These are phyloP conservation scores for Agrochola litura DNA, from an alignment of 2,888 invertebrate genomes.

Conservation along the genomic window DNA sequence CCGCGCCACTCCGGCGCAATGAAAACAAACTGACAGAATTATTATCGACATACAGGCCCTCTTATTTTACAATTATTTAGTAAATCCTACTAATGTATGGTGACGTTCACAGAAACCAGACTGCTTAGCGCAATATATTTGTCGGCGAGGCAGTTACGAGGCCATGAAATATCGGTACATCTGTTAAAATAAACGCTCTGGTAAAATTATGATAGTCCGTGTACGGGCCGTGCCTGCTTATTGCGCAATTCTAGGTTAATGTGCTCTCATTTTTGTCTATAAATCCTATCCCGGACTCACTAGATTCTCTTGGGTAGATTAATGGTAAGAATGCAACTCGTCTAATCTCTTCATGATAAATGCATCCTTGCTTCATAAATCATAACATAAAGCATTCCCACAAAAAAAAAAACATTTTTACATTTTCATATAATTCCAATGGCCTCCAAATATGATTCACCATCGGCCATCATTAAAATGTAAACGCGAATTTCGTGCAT, in stretches of 20 bases:
- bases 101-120: slow-evolving; percentile 84
- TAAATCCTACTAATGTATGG: slow-evolving; percentile 82
- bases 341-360: slow-evolving; percentile 20
- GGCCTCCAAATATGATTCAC: slow-evolving; percentile 11
- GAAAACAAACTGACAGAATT: slow-evolving; percentile 82
- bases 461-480: slow-evolving; percentile 29
- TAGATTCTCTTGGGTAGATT: background rate
- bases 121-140: slow-evolving; percentile 74
- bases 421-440: background rate
- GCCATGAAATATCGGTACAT: slow-evolving; percentile 73
- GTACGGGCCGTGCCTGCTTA: slow-evolving; percentile 45
- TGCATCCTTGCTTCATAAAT: slow-evolving; percentile 9
- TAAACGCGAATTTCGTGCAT: slow-evolving; percentile 34
- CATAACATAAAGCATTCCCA: background rate
- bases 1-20: slow-evolving; percentile 62
- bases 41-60: slow-evolving; percentile 74
- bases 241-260: slow-evolving; percentile 60
- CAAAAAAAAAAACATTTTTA: background rate
- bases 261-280: slow-evolving; percentile 47
- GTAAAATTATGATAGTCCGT: slow-evolving; percentile 71
- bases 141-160: slow-evolving; percentile 74
- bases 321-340: background rate
- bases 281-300: slow-evolving; percentile 31
- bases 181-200: slow-evolving; percentile 80
- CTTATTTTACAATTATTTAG: slow-evolving; percentile 81